phyloP scores from a whole-genome alignment of 2,888 invertebrate genomes.

The Drosophila helvetica region DNA sequence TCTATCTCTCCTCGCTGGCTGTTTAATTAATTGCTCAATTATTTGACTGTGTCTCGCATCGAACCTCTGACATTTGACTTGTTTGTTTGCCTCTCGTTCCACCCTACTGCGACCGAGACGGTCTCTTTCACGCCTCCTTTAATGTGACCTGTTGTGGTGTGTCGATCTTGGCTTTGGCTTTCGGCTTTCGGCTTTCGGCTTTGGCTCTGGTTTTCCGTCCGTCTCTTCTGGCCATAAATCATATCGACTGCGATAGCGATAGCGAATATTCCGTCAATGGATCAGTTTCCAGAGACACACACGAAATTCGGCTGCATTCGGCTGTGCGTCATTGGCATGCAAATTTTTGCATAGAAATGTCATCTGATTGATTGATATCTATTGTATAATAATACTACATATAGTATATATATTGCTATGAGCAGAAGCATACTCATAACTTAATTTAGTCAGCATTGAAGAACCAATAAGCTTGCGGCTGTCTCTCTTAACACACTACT shows the following conservation, averaged over 20 bases:
- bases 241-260: slow-evolving; percentile 40
- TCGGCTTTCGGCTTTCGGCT: slow-evolving; percentile 7
- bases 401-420: background rate
- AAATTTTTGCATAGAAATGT: slow-evolving; percentile 37
- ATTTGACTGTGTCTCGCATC: slow-evolving; percentile 58
- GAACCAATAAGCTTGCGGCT: too few relatives aligned
- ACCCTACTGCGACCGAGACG: background rate
- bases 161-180: slow-evolving; percentile 28
- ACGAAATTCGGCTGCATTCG: slow-evolving; percentile 35
- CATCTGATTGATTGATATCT: slow-evolving; percentile 29
- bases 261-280: slow-evolving; percentile 21
- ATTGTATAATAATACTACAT: background rate
- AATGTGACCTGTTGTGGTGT: slow-evolving; percentile 64
- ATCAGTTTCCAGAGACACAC: slow-evolving; percentile 6
- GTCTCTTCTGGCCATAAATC: slow-evolving; percentile 56
- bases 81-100: slow-evolving; percentile 31
- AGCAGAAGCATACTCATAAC: background rate
- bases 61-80: slow-evolving; percentile 77
- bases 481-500: too few relatives aligned
- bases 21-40: slow-evolving; percentile 79
- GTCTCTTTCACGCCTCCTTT: slow-evolving; percentile 60
- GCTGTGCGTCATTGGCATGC: slow-evolving; percentile 18
- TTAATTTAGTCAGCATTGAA: slow-evolving; percentile 29
- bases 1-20: slow-evolving; percentile 55
- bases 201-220: slow-evolving; percentile 5